Evolutionary conservation across 1,140 invertebrate genomes (phyloP).

Genomic region (Sinella curviseta): DNA sequence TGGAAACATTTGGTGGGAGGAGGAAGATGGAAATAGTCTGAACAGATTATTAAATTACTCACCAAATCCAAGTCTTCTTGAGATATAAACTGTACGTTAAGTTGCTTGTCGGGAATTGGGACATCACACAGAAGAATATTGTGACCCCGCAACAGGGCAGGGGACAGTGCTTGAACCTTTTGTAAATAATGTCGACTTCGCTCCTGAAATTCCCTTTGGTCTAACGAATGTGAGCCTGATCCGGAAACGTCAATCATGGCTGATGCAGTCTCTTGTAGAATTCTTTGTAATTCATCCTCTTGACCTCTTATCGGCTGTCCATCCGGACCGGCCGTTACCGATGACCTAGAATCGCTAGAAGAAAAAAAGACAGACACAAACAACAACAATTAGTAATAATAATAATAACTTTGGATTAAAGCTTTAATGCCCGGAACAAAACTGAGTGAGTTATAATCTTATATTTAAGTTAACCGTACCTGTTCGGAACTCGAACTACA

Average conservation of each 20-base stretch:
- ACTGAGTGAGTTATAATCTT: neutral
- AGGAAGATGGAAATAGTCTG: neutral
- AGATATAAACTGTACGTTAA: constrained; percentile 37
- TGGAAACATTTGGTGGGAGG: neutral
- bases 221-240: constrained; percentile 46
- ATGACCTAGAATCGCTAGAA: constrained; percentile 34
- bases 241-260: constrained; percentile 50
- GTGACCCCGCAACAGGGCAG: constrained; percentile 32
- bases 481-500: constrained; percentile 34
- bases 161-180: constrained; percentile 43
- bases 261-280: constrained; percentile 48
- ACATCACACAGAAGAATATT: constrained; percentile 41
- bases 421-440: no score
- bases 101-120: constrained; percentile 47
- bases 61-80: constrained; percentile 47
- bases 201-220: constrained; percentile 48
- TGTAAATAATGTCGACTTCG: constrained; percentile 43
- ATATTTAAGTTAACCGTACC: constrained; percentile 1
- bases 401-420: neutral
- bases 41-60: no score
- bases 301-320: constrained; percentile 36
- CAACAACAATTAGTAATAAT: neutral
- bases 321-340: constrained; percentile 20
- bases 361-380: constrained; percentile 5
- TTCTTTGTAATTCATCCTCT: constrained; percentile 48